phyloP scores from a whole-genome alignment of 1,140 invertebrate genomes.

The Campoletis sonorensis region DNA sequence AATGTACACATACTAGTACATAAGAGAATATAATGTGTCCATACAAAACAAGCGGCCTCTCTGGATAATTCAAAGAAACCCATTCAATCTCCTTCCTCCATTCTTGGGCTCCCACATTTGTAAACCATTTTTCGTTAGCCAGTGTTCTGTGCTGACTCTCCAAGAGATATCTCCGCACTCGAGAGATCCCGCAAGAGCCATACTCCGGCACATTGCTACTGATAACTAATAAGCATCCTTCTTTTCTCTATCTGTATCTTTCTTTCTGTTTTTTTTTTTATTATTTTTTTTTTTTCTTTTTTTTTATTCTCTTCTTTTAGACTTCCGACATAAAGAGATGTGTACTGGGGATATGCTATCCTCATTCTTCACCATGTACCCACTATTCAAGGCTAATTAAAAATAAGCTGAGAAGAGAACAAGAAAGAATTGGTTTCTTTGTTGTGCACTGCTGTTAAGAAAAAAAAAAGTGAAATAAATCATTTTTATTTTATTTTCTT shows the following conservation, averaged over 20 bases:
- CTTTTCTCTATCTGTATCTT: neutral
- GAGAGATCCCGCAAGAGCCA: slow-evolving; percentile 7
- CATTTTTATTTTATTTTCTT: neutral
- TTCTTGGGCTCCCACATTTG: slow-evolving; percentile 67
- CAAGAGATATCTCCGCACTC: neutral
- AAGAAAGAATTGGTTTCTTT: neutral
- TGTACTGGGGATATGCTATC: neutral
- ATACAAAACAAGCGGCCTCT: slow-evolving; percentile 68
- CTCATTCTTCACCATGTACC: slow-evolving; percentile 5
- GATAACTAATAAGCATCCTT: slow-evolving; percentile 43
- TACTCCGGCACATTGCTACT: slow-evolving; percentile 17
- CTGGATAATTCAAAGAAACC: slow-evolving; percentile 69
- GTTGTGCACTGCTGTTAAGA: neutral
- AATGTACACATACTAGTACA: slow-evolving; percentile 51
- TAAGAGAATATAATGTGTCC: slow-evolving; percentile 67
- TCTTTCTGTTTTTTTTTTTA: too few relatives aligned
- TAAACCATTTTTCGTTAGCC: slow-evolving; percentile 68
- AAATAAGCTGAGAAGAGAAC: neutral
- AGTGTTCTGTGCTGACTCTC: neutral
- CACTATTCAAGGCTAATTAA: slow-evolving; percentile 13
- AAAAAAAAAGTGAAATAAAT: neutral
- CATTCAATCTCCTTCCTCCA: slow-evolving; percentile 69
- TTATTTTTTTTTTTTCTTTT: neutral
- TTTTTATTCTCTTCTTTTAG: neutral
- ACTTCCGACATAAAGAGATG: neutral